Percentiles rank a stretch among this genome's conserved stretches.
phyloP scores from a whole-genome alignment of 1,140 invertebrate species.

The Neodiprion fabricii region DNA sequence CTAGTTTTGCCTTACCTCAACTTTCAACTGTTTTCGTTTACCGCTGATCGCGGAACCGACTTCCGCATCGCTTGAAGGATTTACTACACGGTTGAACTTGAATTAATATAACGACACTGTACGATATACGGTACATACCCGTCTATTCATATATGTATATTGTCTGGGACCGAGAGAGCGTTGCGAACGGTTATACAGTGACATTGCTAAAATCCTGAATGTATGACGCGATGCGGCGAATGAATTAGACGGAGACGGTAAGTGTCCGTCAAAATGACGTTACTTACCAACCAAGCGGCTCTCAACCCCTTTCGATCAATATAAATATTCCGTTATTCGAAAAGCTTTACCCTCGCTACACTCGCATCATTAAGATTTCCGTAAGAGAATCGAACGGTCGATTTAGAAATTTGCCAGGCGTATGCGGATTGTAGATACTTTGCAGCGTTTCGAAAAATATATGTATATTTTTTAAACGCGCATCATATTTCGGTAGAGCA shows the following conservation, averaged over 20 bases:
- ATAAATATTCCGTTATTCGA: not conserved
- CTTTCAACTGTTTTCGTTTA: too few species aligned
- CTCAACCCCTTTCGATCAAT: not conserved
- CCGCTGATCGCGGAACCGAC: constrained; percentile 6
- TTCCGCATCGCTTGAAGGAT: constrained; percentile 50
- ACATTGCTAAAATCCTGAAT: constrained; percentile 45
- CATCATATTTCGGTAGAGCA: too few species aligned
- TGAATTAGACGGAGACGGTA: not conserved
- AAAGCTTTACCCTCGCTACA: constrained; percentile 16
- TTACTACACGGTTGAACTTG: constrained; percentile 44
- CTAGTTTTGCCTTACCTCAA: too few species aligned
- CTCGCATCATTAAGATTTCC: constrained; percentile 36
- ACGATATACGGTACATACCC: constrained; percentile 10
- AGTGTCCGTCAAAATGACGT: not conserved
- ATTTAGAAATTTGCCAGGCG: too few species aligned
- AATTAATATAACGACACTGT: constrained; percentile 37
- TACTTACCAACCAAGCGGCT: not conserved
- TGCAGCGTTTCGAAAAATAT: too few species aligned
- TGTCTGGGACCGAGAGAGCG: constrained; percentile 18
- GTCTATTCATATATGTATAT: not conserved
- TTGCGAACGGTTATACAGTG: constrained; percentile 48
- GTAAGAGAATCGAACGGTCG: too few species aligned
- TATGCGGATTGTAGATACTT: too few species aligned
- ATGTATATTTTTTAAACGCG: too few species aligned
- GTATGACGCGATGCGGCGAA: not conserved